Evolutionary conservation across 2,797 vertebrate species (phyloP).

Genomic region (Sphenopsis melanotis): DNA sequence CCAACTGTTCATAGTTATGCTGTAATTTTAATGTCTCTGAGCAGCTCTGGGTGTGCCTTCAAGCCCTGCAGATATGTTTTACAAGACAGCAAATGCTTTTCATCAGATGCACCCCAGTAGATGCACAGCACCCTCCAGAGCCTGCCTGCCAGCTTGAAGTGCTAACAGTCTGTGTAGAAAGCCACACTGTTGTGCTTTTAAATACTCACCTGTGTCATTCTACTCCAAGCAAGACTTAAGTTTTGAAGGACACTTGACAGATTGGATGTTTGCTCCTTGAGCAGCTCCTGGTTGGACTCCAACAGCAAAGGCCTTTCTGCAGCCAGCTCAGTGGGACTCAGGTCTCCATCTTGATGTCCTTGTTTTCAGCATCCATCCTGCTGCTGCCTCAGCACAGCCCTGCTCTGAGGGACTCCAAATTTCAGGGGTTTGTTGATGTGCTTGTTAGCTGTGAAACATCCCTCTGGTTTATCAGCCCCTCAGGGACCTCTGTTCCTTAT

Average conservation of each 20-base stretch:
- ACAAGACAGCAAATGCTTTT: neutral
- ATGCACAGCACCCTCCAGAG: neutral
- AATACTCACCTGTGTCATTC: neutral
- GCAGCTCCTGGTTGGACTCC: neutral
- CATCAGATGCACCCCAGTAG: neutral
- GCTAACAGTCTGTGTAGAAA: neutral
- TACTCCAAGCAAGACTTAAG: neutral
- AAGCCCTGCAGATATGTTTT: neutral
- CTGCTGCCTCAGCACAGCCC: neutral
- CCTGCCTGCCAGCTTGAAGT: neutral
- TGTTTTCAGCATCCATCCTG: neutral
- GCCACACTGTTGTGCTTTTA: neutral
- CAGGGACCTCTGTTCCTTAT: neutral
- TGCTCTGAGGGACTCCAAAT: neutral
- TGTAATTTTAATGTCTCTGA: neutral
- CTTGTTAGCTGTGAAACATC: neutral
- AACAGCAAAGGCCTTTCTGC: neutral
- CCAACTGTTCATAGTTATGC: neutral
- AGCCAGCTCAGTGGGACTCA: neutral
- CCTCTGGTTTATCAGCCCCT: neutral
- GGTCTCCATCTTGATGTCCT: accelerated
- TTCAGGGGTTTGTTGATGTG: neutral
- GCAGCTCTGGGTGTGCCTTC: neutral
- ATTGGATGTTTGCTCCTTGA: neutral
- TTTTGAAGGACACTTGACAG: neutral